phyloP scores from a whole-genome alignment of 2,888 invertebrate genomes.

The Dryadula phaetusa region DNA sequence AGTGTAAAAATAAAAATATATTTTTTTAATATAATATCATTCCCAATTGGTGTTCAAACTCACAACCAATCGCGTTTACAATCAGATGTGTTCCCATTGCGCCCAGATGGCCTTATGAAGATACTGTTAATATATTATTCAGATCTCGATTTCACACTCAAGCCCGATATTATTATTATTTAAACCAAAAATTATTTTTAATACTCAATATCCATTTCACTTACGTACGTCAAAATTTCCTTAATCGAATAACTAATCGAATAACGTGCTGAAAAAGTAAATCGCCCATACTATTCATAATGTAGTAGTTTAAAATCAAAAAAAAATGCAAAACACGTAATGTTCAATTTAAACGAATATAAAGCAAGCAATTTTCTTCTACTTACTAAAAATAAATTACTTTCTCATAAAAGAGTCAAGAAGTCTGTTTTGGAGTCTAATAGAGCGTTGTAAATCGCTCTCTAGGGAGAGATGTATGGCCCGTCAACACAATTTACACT shows the following conservation, averaged over 20 bases:
- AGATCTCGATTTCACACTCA: too few relatives aligned
- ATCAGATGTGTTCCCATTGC: too few relatives aligned
- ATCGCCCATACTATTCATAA: background rate
- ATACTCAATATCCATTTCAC: too few relatives aligned
- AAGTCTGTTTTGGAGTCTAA: conserved; percentile 31
- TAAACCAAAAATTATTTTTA: too few relatives aligned
- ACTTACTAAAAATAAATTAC: conserved; percentile 22
- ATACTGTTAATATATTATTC: too few relatives aligned
- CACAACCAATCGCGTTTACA: too few relatives aligned
- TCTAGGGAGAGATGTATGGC: conserved; percentile 36
- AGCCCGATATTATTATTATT: too few relatives aligned
- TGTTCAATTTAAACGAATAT: background rate
- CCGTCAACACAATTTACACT: conserved; percentile 31
- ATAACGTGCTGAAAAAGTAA: background rate
- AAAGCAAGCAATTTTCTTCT: conserved; percentile 14
- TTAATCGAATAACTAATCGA: background rate
- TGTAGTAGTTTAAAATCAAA: background rate
- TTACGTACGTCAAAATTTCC: too few relatives aligned
- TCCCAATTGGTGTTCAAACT: too few relatives aligned
- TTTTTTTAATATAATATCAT: too few relatives aligned
- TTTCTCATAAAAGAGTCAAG: conserved; percentile 32
- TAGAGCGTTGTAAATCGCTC: conserved; percentile 36
- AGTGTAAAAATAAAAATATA: too few relatives aligned
- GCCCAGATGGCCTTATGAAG: too few relatives aligned
- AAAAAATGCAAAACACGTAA: background rate